Evolutionary conservation across 2,888 invertebrate species (phyloP).

Genomic region (Hermaeophaga mercurialis): DNA sequence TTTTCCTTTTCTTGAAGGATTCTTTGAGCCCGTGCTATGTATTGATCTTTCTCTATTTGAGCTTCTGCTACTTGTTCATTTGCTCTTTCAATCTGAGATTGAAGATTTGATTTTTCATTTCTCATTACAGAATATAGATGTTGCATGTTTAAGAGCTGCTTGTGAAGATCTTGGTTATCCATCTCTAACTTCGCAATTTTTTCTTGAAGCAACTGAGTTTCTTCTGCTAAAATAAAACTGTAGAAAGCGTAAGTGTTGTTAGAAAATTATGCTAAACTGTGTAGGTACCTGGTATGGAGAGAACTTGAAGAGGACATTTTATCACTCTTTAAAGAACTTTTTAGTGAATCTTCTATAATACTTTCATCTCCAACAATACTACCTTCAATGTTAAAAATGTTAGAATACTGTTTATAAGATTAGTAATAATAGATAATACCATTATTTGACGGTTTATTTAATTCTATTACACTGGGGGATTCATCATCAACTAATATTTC

Average conservation of each 20-base stretch:
- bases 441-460: constrained; percentile 21
- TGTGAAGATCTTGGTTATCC: constrained; percentile 50
- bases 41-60: constrained; percentile 70
- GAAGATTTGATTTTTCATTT: constrained; percentile 51
- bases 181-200: constrained; percentile 49
- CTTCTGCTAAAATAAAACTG: constrained; percentile 43
- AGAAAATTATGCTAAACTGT: not conserved
- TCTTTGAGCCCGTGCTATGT: constrained; percentile 77
- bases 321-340: constrained; percentile 34
- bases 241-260: constrained; percentile 1
- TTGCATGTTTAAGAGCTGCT: constrained; percentile 50
- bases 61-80: constrained; percentile 47
- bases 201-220: constrained; percentile 44
- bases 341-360: constrained; percentile 32
- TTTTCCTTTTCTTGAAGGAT: constrained; percentile 79
- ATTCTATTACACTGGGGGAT: not conserved
- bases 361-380: constrained; percentile 30
- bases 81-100: constrained; percentile 48
- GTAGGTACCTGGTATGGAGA: constrained; percentile 37
- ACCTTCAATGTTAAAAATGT: no score
- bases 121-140: constrained; percentile 52
- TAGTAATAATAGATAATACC: no score
- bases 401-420: no score
- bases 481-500: not conserved
- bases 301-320: constrained; percentile 39